Conservation (phyloP, 2,888 invertebrate species). For the Synanthedon tipuliformis region DNA sequence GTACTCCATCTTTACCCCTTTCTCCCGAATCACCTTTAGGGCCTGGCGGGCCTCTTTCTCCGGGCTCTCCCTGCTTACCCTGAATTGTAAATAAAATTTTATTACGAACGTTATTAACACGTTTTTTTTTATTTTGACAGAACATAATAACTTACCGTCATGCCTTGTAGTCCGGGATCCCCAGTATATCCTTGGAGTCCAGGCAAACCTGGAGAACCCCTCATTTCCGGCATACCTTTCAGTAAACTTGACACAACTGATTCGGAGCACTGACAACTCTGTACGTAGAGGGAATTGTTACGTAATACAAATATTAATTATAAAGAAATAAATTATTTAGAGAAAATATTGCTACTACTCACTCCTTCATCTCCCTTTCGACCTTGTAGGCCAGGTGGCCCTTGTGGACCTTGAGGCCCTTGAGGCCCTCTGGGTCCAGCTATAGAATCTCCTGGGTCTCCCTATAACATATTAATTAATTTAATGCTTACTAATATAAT, state of each 20-base stretch:
- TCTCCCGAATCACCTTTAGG: conserved; percentile 69
- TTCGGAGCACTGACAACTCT: conserved; percentile 44
- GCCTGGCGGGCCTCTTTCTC: conserved; percentile 73
- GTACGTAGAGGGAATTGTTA: not conserved
- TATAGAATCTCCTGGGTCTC: conserved; percentile 25
- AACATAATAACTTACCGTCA: conserved; percentile 22
- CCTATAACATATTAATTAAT: conserved; percentile 14
- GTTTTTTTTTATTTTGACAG: not conserved
- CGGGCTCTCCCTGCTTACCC: conserved; percentile 76
- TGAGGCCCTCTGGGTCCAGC: conserved; percentile 29
- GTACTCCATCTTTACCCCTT: conserved; percentile 75
- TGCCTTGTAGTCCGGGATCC: conserved; percentile 21
- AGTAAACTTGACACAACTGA: conserved; percentile 30
- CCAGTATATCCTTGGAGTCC: conserved; percentile 56
- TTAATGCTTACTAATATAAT: too few species aligned
- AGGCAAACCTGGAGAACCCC: conserved; percentile 66
- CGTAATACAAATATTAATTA: not conserved
- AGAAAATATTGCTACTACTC: conserved; percentile 8
- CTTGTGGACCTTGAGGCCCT: conserved; percentile 77
- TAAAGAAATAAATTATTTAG: not conserved
- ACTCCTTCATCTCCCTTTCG: conserved; percentile 24
- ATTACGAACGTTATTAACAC: not conserved
- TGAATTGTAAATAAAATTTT: conserved; percentile 22
- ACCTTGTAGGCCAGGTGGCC: conserved; percentile 64
- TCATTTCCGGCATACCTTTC: conserved; percentile 37